Conservation (phyloP, 2,797 vertebrate species). For the Otolemur crassicaudatus region DNA sequence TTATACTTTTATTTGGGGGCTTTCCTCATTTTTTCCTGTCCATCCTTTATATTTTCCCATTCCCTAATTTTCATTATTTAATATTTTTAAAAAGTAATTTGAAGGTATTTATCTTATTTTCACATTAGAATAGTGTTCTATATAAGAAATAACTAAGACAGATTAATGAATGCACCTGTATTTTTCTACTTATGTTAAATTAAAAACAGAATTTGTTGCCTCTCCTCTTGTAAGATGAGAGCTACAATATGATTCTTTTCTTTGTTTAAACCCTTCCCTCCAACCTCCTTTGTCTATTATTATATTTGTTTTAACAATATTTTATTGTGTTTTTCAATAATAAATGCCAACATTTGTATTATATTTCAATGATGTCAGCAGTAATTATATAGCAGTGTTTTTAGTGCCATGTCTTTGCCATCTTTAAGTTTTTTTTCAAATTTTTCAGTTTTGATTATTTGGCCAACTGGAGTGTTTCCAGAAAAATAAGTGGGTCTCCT, state of each 20-base stretch:
- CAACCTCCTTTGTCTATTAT: neutral
- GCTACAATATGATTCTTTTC: conserved; percentile 6
- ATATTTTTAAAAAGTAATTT: conserved; percentile 35
- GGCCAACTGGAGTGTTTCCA: neutral
- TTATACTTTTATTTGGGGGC: neutral
- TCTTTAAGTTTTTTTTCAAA: neutral
- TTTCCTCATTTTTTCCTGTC: neutral
- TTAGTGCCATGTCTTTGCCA: neutral
- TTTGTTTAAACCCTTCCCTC: neutral
- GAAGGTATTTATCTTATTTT: neutral
- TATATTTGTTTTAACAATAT: conserved; percentile 53
- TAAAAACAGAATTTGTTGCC: conserved; percentile 21
- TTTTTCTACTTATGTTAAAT: conserved; percentile 50
- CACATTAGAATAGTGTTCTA: conserved; percentile 35
- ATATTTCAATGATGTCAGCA: conserved; percentile 12
- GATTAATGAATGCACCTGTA: neutral
- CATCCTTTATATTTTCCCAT: neutral
- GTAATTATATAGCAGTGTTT: neutral
- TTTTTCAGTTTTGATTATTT: neutral
- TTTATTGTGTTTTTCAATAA: neutral
- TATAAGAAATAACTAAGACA: conserved; percentile 26
- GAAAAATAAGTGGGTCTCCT: neutral
- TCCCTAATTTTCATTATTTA: conserved; percentile 37
- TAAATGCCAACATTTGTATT: conserved; percentile 17
- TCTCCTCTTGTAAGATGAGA: neutral